Conservation (phyloP, 2,113 vertebrate genomes). For the Sphyrna mokarran region DNA sequence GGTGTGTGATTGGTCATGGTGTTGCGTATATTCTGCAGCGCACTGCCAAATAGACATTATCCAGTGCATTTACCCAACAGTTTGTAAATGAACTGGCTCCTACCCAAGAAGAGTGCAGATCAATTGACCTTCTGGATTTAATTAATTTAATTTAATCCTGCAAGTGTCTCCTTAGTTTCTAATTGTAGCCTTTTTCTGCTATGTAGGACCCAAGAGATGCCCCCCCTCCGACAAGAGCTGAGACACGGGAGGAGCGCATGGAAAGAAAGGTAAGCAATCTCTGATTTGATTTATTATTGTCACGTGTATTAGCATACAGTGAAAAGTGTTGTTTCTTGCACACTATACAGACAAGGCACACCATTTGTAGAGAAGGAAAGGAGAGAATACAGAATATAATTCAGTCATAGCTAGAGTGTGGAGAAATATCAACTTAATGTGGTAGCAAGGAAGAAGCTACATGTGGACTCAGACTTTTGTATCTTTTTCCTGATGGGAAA, state of each 20-base stretch:
- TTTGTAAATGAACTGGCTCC: not conserved
- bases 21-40: not conserved
- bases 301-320: no score
- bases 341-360: no score
- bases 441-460: no score
- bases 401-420: no score
- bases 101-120: not conserved
- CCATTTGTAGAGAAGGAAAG: no score
- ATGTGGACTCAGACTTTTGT: no score
- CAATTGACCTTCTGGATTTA: not conserved
- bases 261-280: conserved; percentile 72
- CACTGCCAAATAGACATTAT: not conserved
- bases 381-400: no score
- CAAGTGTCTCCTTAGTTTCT: not conserved
- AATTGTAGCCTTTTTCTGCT: no score
- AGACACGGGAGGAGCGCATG: conserved; percentile 81
- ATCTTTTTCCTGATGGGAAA: no score
- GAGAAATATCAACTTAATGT: no score
- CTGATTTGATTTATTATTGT: no score
- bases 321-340: no score
- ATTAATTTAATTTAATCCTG: not conserved
- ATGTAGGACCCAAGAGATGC: conserved; percentile 73
- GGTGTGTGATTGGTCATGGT: not conserved
- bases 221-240: conserved; percentile 76
- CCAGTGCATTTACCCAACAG: not conserved